Evolutionary conservation across 1,140 invertebrate genomes (phyloP).

Genomic region (Bombyx mori): ASM3026992v2 NC_085115.1:7777001-7777500

Average conservation of each 20-base stretch:
- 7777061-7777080: conserved; percentile 39
- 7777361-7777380: no score
- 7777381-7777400: no score
- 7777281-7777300: conserved; percentile 76
- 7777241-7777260: conserved; percentile 77
- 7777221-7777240: conserved; percentile 74
- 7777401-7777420: no score
- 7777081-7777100: conserved; percentile 12
- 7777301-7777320: conserved; percentile 65
- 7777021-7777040: conserved; percentile 58
- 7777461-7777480: no score
- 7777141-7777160: conserved; percentile 69
- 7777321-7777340: not conserved
- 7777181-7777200: conserved; percentile 80
- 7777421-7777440: no score
- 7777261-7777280: conserved; percentile 73
- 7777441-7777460: no score
- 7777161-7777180: conserved; percentile 83
- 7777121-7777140: conserved; percentile 31
- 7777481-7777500: no score
- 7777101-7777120: conserved; percentile 32
- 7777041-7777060: conserved; percentile 24
- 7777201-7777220: conserved; percentile 83
- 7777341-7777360: no score
- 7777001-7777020: conserved; percentile 59